Conservation (phyloP, 2,797 vertebrate species). For the Falco rusticolus region DNA sequence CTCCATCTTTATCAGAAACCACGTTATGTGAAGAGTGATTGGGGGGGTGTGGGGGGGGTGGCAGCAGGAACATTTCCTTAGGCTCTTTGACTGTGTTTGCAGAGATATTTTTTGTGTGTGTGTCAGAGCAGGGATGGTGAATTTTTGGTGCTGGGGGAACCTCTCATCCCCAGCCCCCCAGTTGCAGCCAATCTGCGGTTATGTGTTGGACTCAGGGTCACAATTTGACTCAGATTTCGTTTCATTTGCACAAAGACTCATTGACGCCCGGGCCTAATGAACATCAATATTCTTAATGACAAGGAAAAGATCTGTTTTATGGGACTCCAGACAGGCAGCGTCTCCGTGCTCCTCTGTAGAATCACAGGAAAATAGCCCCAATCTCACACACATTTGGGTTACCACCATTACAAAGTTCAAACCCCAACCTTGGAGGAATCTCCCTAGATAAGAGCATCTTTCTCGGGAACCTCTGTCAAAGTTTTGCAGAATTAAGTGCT, state of each 20-base stretch:
- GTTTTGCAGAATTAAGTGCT: constrained; percentile 40
- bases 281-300: constrained; percentile 96
- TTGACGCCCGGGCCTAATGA: constrained; percentile 91
- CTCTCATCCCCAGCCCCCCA: background rate
- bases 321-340: constrained; percentile 81
- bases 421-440: background rate
- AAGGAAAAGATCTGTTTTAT: constrained; percentile 85
- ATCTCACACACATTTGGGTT: background rate
- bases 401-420: constrained; percentile 1
- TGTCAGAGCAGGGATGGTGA: background rate
- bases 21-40: background rate
- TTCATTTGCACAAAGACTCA: constrained; percentile 95
- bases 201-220: constrained; percentile 85
- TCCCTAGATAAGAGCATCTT: constrained; percentile 29
- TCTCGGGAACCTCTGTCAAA: constrained; percentile 38
- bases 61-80: background rate
- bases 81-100: background rate
- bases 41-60: rapidly evolving
- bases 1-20: background rate
- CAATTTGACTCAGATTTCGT: constrained; percentile 93
- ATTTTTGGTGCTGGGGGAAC: background rate
- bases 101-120: background rate
- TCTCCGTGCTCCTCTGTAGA: constrained; percentile 68
- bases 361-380: constrained; percentile 53
- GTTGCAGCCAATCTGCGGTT: constrained; percentile 4